Base-by-base conservation (phyloP, 2,113 vertebrate genomes). In the Actenoides hombroni region DNA sequence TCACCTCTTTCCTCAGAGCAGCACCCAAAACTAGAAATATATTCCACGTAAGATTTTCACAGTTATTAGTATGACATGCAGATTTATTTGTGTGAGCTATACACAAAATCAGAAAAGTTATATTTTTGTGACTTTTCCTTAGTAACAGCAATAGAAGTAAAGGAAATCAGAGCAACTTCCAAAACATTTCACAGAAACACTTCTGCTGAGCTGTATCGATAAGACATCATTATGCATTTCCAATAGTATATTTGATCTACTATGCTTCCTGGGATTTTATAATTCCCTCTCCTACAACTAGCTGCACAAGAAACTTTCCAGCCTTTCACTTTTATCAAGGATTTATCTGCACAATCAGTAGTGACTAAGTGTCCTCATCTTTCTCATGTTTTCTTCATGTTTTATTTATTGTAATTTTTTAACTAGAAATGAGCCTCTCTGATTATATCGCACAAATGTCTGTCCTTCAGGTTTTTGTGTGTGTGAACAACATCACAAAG, bases 281-380 rank as follows among this genome's bases (percentile, higher is more conserved):
- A 37, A 9, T 3, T 1, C 2, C 6, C 10, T 61, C 5, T 39
- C 42, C 26, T 23, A 70, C n/a, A 74, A 25, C 1, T n/a, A 49
- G 26, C 17, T 20, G 9, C 9, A 44, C 35, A 71, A 39, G 5
- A 6, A 81, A n/a, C 31, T n/a, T 51, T 9, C 3, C 8, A n/a
- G 5, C 24, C 23, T 48, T 85, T 88, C 26, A 42, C 3, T 60
- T 73, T 9, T 23, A 63, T 20, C 20, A 82, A 54, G 5, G 29
- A 57, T 12, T 28, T 16, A n/a, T 13, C 44, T 61, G 16, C 28
- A 44, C 33, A 75, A 16, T 26, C 33, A 57, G 4, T 10, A 65
- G 31, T 37, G 8, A 60, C 24, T 56, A 53, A 63, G 46, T 7
- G 21, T 20, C 6, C 7, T 37, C 6, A 68, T 23, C 8, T 48